phyloP scores from a whole-genome alignment of 2,113 vertebrate species.

The Rhineura floridana region DNA sequence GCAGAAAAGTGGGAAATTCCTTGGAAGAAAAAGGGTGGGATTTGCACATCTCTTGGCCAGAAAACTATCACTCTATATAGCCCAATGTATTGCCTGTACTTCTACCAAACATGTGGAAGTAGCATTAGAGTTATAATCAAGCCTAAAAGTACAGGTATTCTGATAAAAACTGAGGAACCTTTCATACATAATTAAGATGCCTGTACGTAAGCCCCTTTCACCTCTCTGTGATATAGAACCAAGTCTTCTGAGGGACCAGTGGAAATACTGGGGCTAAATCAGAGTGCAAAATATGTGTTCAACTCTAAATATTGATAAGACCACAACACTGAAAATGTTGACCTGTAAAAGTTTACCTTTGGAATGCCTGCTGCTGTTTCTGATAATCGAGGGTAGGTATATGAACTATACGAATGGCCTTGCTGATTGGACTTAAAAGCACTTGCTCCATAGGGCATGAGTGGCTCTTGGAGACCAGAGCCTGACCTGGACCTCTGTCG shows the following conservation, averaged over 20 bases:
- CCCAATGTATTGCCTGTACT: neutral
- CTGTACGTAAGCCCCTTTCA: fast-evolving
- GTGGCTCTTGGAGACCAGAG: constrained; percentile 94
- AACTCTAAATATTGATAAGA: fast-evolving
- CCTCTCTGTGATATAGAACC: fast-evolving
- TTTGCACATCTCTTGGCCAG: neutral
- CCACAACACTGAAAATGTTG: neutral
- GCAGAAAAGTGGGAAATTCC: neutral
- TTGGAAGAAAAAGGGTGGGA: neutral
- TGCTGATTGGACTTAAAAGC: constrained; percentile 90
- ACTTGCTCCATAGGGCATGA: constrained; percentile 84
- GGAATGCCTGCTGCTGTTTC: constrained; percentile 85
- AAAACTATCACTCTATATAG: neutral
- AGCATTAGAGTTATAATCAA: neutral
- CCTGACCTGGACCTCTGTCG: constrained; percentile 93
- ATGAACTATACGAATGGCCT: constrained; percentile 93
- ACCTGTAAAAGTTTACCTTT: constrained; percentile 82
- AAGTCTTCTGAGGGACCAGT: neutral
- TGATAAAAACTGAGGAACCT: neutral
- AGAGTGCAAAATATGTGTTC: neutral
- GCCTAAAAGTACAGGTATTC: neutral
- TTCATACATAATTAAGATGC: neutral
- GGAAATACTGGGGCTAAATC: neutral
- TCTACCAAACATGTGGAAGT: neutral
- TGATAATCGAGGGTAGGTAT: constrained; percentile 95